Conservation (phyloP, 2,797 vertebrate species). For the Sebastiscus tertius region DNA sequence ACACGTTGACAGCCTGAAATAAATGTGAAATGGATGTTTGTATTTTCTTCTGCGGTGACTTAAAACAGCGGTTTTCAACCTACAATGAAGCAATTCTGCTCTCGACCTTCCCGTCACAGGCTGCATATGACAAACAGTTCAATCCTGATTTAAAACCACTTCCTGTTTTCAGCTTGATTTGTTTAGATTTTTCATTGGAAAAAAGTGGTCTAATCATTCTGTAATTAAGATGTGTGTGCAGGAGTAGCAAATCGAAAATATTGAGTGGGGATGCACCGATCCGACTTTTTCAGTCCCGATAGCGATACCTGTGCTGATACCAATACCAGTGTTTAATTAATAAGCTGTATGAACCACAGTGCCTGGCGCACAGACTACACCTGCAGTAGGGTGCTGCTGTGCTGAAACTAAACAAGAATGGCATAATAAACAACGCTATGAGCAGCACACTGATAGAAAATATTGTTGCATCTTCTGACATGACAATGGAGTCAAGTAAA, state of each 20-base stretch:
- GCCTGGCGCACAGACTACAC: neutral
- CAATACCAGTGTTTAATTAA: neutral
- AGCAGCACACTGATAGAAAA: neutral
- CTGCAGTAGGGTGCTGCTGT: neutral
- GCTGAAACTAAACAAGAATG: neutral
- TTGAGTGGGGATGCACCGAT: neutral
- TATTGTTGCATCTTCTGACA: too few species aligned
- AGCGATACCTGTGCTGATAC: neutral
- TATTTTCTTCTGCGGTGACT: neutral
- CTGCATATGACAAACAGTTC: neutral
- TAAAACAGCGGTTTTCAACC: neutral
- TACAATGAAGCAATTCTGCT: neutral
- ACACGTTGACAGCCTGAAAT: constrained; percentile 19
- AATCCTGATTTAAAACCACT: neutral
- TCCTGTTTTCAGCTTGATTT: neutral
- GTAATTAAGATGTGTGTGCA: neutral
- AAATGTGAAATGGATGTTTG: constrained; percentile 14
- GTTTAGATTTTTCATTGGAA: neutral
- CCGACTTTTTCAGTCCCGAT: neutral
- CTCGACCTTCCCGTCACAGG: neutral
- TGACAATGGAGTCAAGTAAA: too few species aligned
- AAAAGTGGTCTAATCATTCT: neutral
- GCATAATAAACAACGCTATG: neutral
- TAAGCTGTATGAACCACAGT: neutral
- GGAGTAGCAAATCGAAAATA: neutral